phyloP scores from a whole-genome alignment of 2,888 invertebrate genomes.

The Ornithoptera alexandrae region DNA sequence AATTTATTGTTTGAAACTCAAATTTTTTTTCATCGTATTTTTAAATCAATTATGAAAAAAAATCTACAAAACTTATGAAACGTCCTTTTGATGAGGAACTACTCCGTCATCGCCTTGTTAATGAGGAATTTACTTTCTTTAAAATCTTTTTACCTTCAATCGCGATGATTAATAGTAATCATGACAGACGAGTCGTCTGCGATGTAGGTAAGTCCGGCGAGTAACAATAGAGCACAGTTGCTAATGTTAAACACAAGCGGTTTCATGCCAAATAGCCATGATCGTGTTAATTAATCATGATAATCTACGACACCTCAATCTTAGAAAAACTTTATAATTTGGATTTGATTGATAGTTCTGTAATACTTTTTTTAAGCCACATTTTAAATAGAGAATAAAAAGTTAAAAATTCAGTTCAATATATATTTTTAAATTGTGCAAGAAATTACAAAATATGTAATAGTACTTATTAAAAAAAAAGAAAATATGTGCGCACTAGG shows the following conservation, averaged over 20 bases:
- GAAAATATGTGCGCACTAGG: too few species aligned
- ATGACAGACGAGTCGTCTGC: conserved; percentile 62
- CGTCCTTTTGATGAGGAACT: conserved; percentile 3
- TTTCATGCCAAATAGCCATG: conserved; percentile 52
- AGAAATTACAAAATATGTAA: too few species aligned
- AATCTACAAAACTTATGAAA: conserved; percentile 1
- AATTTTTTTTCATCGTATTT: too few species aligned
- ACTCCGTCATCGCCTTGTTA: conserved; percentile 32
- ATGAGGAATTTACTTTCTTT: conserved; percentile 34
- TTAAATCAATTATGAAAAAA: too few species aligned
- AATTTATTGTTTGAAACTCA: too few species aligned
- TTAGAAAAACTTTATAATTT: not conserved
- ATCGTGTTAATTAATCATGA: conserved; percentile 48
- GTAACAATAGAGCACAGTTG: conserved; percentile 43
- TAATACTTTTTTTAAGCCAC: not conserved
- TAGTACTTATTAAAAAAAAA: too few species aligned
- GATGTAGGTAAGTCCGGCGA: conserved; percentile 50
- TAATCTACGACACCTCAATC: conserved; percentile 31
- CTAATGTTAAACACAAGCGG: conserved; percentile 39
- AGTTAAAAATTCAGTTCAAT: not conserved
- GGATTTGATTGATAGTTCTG: not conserved
- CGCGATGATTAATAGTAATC: conserved; percentile 65
- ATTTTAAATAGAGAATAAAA: not conserved
- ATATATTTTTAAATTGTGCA: too few species aligned
- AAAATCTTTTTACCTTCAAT: conserved; percentile 35